A percentile compares a stretch with the other conserved stretches of the same genome.
phyloP scores from a whole-genome alignment of 1,140 invertebrate genomes.

The Cydia splendana region DNA sequence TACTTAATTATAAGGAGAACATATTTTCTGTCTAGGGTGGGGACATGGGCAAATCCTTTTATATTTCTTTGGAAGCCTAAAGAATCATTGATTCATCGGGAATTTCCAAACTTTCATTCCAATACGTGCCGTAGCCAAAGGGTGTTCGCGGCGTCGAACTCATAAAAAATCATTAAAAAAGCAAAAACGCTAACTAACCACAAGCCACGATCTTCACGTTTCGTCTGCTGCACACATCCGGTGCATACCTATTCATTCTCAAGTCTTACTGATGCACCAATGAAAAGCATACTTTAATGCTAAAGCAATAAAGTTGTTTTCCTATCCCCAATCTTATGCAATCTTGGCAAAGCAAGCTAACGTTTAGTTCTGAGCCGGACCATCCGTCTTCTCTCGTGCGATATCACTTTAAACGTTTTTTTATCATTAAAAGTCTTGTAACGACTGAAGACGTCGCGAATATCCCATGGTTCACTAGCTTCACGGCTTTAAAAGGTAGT shows the following conservation, averaged over 20 bases:
- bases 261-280: not conserved
- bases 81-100: not conserved
- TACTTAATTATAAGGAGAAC: not conserved
- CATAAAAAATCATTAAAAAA: not conserved
- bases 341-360: not conserved
- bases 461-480: constrained; percentile 25
- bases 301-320: not conserved
- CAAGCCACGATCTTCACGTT: constrained; percentile 10
- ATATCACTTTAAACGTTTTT: not conserved
- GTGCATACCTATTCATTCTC: not conserved
- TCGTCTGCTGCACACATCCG: constrained; percentile 3
- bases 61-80: not conserved
- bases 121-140: not conserved
- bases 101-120: not conserved
- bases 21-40: too few species aligned
- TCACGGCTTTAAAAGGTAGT: not conserved
- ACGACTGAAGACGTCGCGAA: not conserved
- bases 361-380: not conserved
- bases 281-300: not conserved
- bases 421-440: not conserved
- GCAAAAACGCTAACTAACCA: constrained; percentile 3
- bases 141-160: not conserved
- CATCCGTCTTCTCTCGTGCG: constrained; percentile 2
- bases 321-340: too few species aligned
- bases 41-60: too few species aligned